These are phyloP conservation scores for Pristionchus japonicus DNA, from an alignment of 2,888 invertebrate genomes.

Conservation along the genomic window DNA sequence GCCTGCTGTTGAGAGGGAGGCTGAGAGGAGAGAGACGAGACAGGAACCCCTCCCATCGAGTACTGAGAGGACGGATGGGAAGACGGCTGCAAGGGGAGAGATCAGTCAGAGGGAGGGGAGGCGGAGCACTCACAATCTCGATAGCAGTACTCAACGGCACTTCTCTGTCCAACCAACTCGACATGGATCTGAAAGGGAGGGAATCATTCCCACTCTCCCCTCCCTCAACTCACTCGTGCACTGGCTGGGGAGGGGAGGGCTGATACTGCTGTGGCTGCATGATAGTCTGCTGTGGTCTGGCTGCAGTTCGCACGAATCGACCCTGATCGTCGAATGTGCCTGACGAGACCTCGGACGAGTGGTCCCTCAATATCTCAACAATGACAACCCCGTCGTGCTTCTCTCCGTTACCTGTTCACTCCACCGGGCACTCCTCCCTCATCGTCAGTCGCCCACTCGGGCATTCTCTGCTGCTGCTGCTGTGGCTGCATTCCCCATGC, in stretches of 20 bases:
- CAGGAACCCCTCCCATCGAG: constrained; percentile 20
- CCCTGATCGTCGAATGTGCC: constrained; percentile 41
- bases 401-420: not conserved
- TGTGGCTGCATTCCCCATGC: not conserved
- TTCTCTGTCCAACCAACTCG: not conserved
- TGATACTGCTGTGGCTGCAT: not conserved
- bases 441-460: constrained; percentile 41
- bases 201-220: not conserved
- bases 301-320: constrained; percentile 7
- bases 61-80: not conserved
- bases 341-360: constrained; percentile 1
- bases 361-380: not conserved
- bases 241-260: not conserved
- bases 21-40: not conserved
- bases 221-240: not conserved
- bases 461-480: constrained; percentile 18
- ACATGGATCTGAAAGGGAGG: not conserved
- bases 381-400: not conserved
- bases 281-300: not conserved
- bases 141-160: not conserved
- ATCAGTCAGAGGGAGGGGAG: not conserved
- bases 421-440: constrained; percentile 4
- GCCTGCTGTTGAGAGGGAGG: not conserved
- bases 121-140: not conserved
- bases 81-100: not conserved